Percentiles rank a stretch among this genome's conserved stretches.
phyloP scores from a whole-genome alignment of 1,140 invertebrate genomes.

The Heliconius congener region DNA sequence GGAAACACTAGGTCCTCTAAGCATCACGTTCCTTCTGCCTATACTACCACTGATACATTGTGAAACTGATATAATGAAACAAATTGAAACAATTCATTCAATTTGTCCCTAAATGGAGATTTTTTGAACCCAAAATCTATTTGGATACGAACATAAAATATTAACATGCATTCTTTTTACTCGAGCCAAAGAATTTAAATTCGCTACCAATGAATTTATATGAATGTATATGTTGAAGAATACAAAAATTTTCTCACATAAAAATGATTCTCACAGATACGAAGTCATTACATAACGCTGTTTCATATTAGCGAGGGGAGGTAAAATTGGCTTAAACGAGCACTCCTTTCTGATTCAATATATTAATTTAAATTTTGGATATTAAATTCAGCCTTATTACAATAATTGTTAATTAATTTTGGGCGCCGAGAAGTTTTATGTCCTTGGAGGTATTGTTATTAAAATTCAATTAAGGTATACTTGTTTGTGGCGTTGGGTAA shows the following conservation, averaged over 20 bases:
- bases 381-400: constrained; percentile 19
- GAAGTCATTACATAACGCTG: constrained; percentile 1
- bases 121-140: too few species aligned
- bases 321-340: constrained; percentile 25
- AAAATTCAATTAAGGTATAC: constrained; percentile 48
- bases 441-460: constrained; percentile 40
- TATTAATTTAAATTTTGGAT: constrained; percentile 17
- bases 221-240: too few species aligned
- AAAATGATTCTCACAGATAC: background rate
- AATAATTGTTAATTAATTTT: constrained; percentile 33
- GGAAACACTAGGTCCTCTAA: too few species aligned
- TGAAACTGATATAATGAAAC: too few species aligned
- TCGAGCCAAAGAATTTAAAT: too few species aligned
- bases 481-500: constrained; percentile 42
- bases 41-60: too few species aligned
- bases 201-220: too few species aligned
- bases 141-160: too few species aligned
- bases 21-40: too few species aligned
- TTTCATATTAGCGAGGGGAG: constrained; percentile 10
- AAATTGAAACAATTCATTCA: too few species aligned
- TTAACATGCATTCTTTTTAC: too few species aligned
- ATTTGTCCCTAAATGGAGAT: too few species aligned
- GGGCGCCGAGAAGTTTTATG: constrained; percentile 16
- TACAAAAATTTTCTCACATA: background rate
- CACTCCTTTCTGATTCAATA: constrained; percentile 22